A percentile compares a stretch with the other conserved stretches of the same genome.
Evolutionary conservation across 2,888 invertebrate genomes (phyloP).

Genomic region (Ormia ochracea): DNA sequence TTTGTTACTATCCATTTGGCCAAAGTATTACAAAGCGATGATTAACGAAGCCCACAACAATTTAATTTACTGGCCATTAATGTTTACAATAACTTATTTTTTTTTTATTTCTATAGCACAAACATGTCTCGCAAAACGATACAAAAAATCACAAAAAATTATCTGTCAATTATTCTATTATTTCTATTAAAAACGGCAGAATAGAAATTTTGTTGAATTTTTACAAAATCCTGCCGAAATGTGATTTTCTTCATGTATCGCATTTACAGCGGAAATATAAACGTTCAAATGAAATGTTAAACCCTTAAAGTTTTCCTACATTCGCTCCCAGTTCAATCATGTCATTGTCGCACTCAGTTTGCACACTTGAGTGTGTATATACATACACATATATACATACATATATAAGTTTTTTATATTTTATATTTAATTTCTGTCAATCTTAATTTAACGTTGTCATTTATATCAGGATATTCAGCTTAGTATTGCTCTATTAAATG

Average conservation of each 20-base stretch:
- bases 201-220: not conserved
- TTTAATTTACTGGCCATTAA: not conserved
- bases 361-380: too few species aligned
- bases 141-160: not conserved
- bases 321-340: too few species aligned
- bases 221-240: too few species aligned
- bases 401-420: too few species aligned
- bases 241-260: not conserved
- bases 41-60: too few species aligned
- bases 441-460: slow-evolving; percentile 19
- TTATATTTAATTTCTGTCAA: not conserved
- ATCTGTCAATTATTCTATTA: not conserved
- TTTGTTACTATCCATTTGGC: too few species aligned
- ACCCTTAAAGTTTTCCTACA: not conserved
- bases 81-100: too few species aligned
- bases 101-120: not conserved
- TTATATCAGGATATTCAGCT: not conserved
- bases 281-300: not conserved
- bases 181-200: not conserved
- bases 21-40: too few species aligned
- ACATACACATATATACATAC: too few species aligned
- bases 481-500: not conserved
- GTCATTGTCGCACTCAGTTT: too few species aligned
- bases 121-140: not conserved
- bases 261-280: not conserved